Base-by-base conservation (phyloP, 2,113 vertebrate species). In the Cettia cetti region DNA sequence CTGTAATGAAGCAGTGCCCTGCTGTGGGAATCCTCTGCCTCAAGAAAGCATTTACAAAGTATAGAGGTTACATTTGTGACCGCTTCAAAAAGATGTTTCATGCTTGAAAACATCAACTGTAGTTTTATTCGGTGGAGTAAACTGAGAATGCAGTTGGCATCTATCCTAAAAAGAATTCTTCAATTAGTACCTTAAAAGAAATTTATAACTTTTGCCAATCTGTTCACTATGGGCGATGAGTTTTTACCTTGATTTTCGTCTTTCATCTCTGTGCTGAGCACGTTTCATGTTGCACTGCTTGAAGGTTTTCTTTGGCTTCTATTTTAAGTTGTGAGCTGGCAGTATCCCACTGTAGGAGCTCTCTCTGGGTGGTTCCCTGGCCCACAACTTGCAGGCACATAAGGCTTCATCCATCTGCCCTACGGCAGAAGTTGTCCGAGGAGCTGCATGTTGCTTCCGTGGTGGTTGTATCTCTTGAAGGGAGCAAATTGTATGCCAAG, bases 251-350 rank as follows among this genome's bases (percentile, higher is more conserved):
- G 52, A 23, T 87, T 90, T 80, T 3, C 0, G 1, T 82, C 74
- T 87, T 95, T n/a, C 71, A 63, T 70, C 45, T 82, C 45, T 63
- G 7, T 37, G 39, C 66, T 91, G 50, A 77, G 54, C 75, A 37
- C 5, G 1, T 57, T 88, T 77, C 50, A 21, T 30, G 54, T 86
- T 78, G 33, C 59, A 16, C 49, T 86, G 68, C 65, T 93, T 70
- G 68, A 61, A 81, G 47, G 37, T 81, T 93, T 94, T 88, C 64
- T 52, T 92, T 83, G 82, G 60, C 79, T 94, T 28, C 88, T 89
- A 0, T 81, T 88, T 70, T 56, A 56, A 74, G 35, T 40, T 60
- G 72, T 1, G 2, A 64, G 44, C 74, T 94, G 89, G 12, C 57
- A 64, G 15, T 52, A 33, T 64, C n/a, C 84, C 39, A 3, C 42